Evolutionary conservation across 2,888 invertebrate species (phyloP).

Genomic region (Harpalus rubripes): DNA sequence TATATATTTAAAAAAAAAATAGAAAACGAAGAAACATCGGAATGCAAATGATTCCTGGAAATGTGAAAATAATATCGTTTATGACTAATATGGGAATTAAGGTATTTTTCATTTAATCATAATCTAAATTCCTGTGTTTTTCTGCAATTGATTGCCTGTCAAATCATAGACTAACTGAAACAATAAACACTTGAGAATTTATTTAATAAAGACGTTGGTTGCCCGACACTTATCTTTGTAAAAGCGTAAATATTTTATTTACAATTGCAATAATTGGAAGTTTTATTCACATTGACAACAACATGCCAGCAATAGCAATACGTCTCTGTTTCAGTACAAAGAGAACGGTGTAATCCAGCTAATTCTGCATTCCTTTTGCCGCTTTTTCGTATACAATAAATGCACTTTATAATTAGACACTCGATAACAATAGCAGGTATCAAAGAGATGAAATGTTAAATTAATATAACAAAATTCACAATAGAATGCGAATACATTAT

Average conservation of each 20-base stretch:
- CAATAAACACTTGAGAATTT: no score
- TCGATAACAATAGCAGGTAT: slow-evolving; percentile 58
- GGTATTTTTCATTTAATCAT: no score
- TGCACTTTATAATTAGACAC: slow-evolving; percentile 52
- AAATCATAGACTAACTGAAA: no score
- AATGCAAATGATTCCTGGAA: no score
- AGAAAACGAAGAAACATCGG: no score
- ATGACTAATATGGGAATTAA: no score
- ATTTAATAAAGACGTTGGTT: no score
- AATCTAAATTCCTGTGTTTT: no score
- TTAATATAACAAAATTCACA: slow-evolving; percentile 57
- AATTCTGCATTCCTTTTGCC: slow-evolving; percentile 52
- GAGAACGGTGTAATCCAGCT: slow-evolving; percentile 37
- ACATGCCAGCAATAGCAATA: neutral
- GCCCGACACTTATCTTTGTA: no score
- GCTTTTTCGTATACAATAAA: slow-evolving; percentile 52
- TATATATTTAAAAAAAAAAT: no score
- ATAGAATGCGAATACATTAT: slow-evolving; percentile 56
- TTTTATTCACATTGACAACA: neutral
- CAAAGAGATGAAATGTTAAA: slow-evolving; percentile 54
- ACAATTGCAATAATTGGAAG: neutral
- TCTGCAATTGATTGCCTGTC: no score
- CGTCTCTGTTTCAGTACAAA: slow-evolving; percentile 39
- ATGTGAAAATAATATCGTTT: no score
- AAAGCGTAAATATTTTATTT: slow-evolving; percentile 7